Base-by-base conservation (phyloP, 2,888 invertebrate species). In the Oeneis ivallda region DNA sequence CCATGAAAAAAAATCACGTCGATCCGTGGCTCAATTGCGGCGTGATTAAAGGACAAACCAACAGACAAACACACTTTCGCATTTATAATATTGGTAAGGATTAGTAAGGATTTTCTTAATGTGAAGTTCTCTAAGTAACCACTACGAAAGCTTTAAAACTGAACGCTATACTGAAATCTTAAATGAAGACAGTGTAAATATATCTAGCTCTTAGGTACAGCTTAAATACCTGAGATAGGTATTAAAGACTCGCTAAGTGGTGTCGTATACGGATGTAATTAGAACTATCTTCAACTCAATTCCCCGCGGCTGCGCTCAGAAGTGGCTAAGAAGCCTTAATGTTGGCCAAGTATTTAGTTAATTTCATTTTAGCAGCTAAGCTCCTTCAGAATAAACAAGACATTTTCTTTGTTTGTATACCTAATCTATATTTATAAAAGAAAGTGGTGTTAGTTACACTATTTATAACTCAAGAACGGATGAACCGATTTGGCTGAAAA, bases 221-320 rank as follows among this genome's bases (percentile, higher is more conserved):
- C 50, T 17, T 54, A 39, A 41, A 41, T 41, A 41, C 56, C 13
- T 39, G 54, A 56, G 39, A 10, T 19, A 56, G 56, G 41, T 19
- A 19, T 56, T 41, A 56, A 56, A 56, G 19, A 56, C 39, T 17
- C 19, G 56, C 56, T 19, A 56, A 56, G 39, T 56, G 56, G 39
- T 41, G 56, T 56, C 19, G 39, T 19, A 56, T 39, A 56, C 39
- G 41, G 19, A 39, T 41, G 41, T 41, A 56, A 56, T 56, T 56
- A 41, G 37, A 56, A 19, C 56, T 56, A 56, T 56, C 56, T 41
- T 17, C 32, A 39, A 41, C 19, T 56, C 37, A 56, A 56, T 56
- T 56, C 56, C 56, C 56, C 19, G 56, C 11, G 56, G 56, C 56
- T 11, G 19, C 17, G 41, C 56, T 56, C 56, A 13, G 17, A 45